These are phyloP conservation scores for Coryphaenoides rupestris DNA, from an alignment of 2,113 vertebrate genomes.

Conservation along the genomic window DNA sequence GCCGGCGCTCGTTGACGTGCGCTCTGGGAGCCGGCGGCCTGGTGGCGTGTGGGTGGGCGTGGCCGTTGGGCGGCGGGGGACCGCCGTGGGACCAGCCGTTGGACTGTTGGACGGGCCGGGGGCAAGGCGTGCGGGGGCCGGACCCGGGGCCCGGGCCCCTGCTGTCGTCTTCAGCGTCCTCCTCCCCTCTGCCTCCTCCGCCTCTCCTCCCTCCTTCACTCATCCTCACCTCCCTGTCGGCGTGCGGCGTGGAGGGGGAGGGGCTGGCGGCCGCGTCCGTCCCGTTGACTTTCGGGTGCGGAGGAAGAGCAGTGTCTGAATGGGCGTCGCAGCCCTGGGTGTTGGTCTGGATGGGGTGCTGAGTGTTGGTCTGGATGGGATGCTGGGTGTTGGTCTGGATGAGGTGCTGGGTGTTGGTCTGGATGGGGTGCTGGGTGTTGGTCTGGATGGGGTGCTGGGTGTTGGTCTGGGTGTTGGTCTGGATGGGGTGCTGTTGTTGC, in stretches of 20 bases:
- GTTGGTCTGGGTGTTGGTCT: too few species aligned
- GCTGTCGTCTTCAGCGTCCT: conserved; percentile 5
- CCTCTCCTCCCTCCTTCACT: conserved; percentile 22
- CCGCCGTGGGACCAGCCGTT: conserved; percentile 73
- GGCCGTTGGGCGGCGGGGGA: conserved; percentile 53
- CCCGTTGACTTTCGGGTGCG: conserved; percentile 59
- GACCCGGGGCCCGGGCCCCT: not conserved
- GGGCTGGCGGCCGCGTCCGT: conserved; percentile 24
- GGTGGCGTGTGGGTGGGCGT: conserved; percentile 20
- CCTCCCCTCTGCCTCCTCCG: conserved; percentile 22
- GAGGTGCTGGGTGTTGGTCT: too few species aligned
- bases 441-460: too few species aligned
- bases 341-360: too few species aligned
- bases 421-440: too few species aligned
- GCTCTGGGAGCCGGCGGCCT: conserved; percentile 25
- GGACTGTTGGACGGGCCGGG: conserved; percentile 68
- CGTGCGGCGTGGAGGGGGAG: conserved; percentile 26
- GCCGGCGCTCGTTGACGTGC: conserved; percentile 41
- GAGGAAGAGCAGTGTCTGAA: conserved; percentile 29
- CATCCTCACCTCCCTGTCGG: conserved; percentile 19
- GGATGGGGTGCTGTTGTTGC: too few species aligned
- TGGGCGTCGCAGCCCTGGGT: not conserved
- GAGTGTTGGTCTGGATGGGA: too few species aligned
- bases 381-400: too few species aligned
- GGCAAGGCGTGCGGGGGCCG: not conserved